phyloP scores from a whole-genome alignment of 2,113 vertebrate genomes.

The Zosterops lateralis region DNA sequence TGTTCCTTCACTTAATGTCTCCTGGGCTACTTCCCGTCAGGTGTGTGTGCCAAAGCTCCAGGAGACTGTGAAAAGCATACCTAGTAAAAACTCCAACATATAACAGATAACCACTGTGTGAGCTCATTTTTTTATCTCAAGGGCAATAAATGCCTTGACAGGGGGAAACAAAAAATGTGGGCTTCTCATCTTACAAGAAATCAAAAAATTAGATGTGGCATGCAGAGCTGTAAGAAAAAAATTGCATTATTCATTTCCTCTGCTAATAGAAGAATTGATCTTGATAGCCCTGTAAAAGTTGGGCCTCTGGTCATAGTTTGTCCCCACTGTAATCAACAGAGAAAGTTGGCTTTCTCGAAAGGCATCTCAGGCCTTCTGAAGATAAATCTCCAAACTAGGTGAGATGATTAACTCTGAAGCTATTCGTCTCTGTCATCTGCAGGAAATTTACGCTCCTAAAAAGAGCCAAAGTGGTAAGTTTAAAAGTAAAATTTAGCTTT shows the following conservation, averaged over 20 bases:
- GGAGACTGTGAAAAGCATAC: neutral
- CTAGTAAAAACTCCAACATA: neutral
- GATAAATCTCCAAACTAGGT: neutral
- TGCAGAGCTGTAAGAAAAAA: neutral
- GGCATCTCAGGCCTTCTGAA: neutral
- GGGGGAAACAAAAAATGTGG: neutral
- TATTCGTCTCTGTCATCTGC: neutral
- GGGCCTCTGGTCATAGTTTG: neutral
- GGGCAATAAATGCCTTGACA: neutral
- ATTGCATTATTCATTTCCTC: neutral
- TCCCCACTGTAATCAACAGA: neutral
- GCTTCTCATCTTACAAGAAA: neutral
- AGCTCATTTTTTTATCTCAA: neutral
- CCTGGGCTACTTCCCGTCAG: neutral
- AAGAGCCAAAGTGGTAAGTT: neutral
- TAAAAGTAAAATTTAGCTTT: neutral
- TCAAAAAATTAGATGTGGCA: neutral
- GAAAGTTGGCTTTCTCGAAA: neutral
- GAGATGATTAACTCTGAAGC: neutral
- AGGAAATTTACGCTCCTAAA: neutral
- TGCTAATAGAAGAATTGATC: neutral
- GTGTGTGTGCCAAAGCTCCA: neutral
- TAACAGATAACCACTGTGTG: neutral
- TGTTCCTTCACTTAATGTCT: neutral
- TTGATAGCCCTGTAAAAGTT: neutral